Percentiles rank a stretch among this genome's conserved stretches.
Evolutionary conservation across 2,888 invertebrate species (phyloP).

Genomic region (Chrysotoxum bicinctum): DNA sequence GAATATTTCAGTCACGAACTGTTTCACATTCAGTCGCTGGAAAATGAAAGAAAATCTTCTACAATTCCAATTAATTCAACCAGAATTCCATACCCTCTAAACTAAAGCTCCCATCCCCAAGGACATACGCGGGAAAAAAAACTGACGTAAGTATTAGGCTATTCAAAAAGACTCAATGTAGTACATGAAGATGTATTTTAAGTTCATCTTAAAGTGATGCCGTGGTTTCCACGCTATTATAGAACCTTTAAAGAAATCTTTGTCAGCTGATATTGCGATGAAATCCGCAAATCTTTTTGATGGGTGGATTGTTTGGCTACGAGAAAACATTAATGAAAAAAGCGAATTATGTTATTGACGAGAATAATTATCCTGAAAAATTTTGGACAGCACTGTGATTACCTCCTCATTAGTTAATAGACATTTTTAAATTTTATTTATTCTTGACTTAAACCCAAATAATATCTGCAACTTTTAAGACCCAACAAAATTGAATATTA

Average conservation of each 20-base stretch:
- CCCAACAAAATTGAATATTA: too few species aligned
- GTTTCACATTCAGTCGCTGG: slow-evolving; percentile 50
- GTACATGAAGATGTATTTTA: not conserved
- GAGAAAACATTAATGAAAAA: not conserved
- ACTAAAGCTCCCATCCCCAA: not conserved
- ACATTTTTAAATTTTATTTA: too few species aligned
- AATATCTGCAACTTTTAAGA: too few species aligned
- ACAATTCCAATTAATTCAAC: slow-evolving; percentile 59
- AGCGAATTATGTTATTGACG: too few species aligned
- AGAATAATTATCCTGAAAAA: too few species aligned
- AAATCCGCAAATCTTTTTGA: not conserved
- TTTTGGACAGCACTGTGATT: too few species aligned
- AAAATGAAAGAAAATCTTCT: slow-evolving; percentile 52
- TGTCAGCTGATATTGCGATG: not conserved
- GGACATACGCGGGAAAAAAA: not conserved
- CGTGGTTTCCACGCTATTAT: not conserved
- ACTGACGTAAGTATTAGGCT: not conserved
- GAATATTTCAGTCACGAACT: slow-evolving; percentile 64
- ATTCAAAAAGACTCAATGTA: not conserved
- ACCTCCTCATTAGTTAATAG: too few species aligned
- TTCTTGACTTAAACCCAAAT: too few species aligned
- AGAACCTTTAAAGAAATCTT: not conserved
- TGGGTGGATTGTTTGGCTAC: not conserved
- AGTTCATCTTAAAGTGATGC: not conserved
- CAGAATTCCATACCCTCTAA: not conserved